Percentiles rank a stretch among this genome's conserved stretches.
These are phyloP conservation scores for Acheta domesticus DNA, from an alignment of 2,888 invertebrate species.

Conservation along the genomic window DNA sequence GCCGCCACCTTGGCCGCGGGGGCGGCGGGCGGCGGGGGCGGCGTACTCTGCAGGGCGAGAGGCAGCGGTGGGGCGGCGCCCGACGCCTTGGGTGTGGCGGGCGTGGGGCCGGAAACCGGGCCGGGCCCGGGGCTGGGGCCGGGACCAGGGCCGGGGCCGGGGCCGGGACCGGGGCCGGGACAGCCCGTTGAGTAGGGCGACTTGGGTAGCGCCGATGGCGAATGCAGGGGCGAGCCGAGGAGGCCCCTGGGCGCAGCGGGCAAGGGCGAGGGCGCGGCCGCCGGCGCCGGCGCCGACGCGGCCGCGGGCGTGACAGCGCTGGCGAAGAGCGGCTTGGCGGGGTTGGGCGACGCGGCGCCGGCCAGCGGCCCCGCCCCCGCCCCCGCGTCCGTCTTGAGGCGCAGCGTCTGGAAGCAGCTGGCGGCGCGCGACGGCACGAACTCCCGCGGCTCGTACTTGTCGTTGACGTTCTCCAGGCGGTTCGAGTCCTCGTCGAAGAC, in stretches of 20 bases:
- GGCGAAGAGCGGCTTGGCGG: neutral
- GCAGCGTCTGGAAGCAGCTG: slow-evolving; percentile 33
- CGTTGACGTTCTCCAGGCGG: slow-evolving; percentile 80
- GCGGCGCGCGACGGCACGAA: slow-evolving; percentile 44
- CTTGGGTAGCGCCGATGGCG: slow-evolving; percentile 32
- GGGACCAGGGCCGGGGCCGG: slow-evolving; percentile 28
- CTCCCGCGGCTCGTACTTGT: slow-evolving; percentile 72
- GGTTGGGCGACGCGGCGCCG: slow-evolving; percentile 36
- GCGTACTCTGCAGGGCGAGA: slow-evolving; percentile 24
- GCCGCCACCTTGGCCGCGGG: slow-evolving; percentile 44
- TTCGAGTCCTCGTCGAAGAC: slow-evolving; percentile 96
- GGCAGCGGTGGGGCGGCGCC: slow-evolving; percentile 31
- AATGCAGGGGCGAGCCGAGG: slow-evolving; percentile 33
- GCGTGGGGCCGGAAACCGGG: slow-evolving; percentile 27
- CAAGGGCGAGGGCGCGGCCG: slow-evolving; percentile 30
- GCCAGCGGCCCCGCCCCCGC: slow-evolving; percentile 34
- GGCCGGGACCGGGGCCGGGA: slow-evolving; percentile 33
- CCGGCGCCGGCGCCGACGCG: neutral
- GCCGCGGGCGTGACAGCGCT: slow-evolving; percentile 18
- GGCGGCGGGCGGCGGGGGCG: slow-evolving; percentile 39
- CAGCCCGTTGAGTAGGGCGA: slow-evolving; percentile 37
- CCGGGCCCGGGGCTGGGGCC: slow-evolving; percentile 31
- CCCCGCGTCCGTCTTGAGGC: slow-evolving; percentile 38
- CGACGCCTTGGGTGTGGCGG: slow-evolving; percentile 32
- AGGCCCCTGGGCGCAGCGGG: slow-evolving; percentile 31